Base-by-base conservation (phyloP, 2,888 invertebrate genomes). In the Autographa gamma region DNA sequence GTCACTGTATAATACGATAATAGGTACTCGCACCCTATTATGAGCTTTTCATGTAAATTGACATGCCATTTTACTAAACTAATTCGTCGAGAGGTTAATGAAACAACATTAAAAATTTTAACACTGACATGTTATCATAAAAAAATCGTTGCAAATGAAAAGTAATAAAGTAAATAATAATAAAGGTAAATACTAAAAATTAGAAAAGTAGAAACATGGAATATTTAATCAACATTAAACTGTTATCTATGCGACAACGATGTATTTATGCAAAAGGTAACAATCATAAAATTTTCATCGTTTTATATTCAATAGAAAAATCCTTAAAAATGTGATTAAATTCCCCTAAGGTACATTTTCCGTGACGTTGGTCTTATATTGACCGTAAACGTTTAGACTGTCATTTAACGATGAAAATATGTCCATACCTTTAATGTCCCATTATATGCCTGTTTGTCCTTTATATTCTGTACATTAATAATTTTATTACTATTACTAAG, bases 361-460 rank as follows among this genome's bases (percentile, higher is more conserved):
- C 78, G 71, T 74, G 69, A 77, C 73, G 60, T 48, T 58, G 31
- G 38, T 67, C 68, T 85, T 85, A 84, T 85, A 88, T 85, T 84
- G 86, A 83, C 84, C 89, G 84, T 93, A 91, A 93, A 92, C 86
- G 80, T 85, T 84, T 74, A 76, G 76, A 85, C 85, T 83, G 84
- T 84, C 87, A 85, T 92, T 91, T 88, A 89, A 88, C 87, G 89
- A 86, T 86, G 81, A 18, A 56, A 56, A 86, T 90, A 88, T 83
- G 86, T 85, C 88, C 89, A 89, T 90, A 91, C 90, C 82, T 93
- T 93, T 93, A 91, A 93, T 91, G 91, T 87, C 81, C 91, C 87
- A 90, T 93, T 90, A 91, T 82, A 86, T 86, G 80, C 81, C 77
- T 87, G 78, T 86, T 90, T 87, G 85, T 88, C 77, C 85, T 89